Evolutionary conservation across 2,797 vertebrate species (phyloP).

Genomic region (Lepus oiostolus): DNA sequence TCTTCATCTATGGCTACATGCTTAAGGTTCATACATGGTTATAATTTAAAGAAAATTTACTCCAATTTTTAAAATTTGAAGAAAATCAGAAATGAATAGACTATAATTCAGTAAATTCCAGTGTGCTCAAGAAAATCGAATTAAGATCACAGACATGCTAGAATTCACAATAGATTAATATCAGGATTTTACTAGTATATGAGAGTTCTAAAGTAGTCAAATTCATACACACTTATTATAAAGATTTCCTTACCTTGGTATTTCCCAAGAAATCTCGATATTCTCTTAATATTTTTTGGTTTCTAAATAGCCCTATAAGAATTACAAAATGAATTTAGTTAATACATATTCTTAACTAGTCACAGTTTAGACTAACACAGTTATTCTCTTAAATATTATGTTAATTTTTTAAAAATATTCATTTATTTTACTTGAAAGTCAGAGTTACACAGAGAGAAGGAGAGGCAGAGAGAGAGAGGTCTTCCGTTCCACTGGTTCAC

Average conservation of each 20-base stretch:
- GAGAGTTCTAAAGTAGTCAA: no score
- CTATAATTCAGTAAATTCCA: conserved; percentile 26
- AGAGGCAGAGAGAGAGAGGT: no score
- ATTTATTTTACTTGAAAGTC: no score
- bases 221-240: not conserved
- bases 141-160: conserved; percentile 31
- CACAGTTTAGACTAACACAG: conserved; percentile 50
- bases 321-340: conserved; percentile 49
- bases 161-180: not conserved
- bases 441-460: no score
- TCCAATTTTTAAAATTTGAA: conserved; percentile 55
- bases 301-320: conserved; percentile 94
- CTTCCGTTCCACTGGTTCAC: no score
- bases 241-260: conserved; percentile 93
- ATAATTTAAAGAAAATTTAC: conserved; percentile 8
- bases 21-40: not conserved
- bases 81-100: conserved; percentile 46
- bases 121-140: conserved; percentile 49
- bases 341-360: conserved; percentile 39
- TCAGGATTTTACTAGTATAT: not conserved
- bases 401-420: no score
- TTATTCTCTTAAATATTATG: conserved; percentile 36
- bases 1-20: not conserved
- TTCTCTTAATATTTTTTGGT: conserved; percentile 96
- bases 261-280: conserved; percentile 98